phyloP scores from a whole-genome alignment of 2,797 vertebrate genomes.

The Meda fulgida region DNA sequence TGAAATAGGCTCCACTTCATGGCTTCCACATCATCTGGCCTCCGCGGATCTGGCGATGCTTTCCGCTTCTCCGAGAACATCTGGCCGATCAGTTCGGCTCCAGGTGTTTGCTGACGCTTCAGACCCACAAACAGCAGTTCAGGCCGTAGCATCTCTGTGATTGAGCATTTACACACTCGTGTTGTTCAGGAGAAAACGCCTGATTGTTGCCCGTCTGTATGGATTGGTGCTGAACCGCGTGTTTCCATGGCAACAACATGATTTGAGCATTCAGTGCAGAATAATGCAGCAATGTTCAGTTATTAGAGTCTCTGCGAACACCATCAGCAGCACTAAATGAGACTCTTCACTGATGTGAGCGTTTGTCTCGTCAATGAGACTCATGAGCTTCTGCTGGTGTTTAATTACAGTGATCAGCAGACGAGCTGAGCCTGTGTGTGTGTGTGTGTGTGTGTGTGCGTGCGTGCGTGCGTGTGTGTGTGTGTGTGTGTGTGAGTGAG shows the following conservation, averaged over 20 bases:
- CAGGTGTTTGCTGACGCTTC: conserved; percentile 50
- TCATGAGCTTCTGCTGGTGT: neutral
- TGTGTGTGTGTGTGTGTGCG: neutral
- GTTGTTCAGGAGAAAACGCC: conserved; percentile 60
- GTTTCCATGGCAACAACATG: conserved; percentile 73
- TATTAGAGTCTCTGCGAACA: conserved; percentile 3
- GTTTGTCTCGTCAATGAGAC: neutral
- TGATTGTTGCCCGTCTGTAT: conserved; percentile 57
- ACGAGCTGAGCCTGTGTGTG: neutral
- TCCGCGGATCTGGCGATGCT: neutral
- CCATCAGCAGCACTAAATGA: neutral
- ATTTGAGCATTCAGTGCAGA: conserved; percentile 57
- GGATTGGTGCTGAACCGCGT: conserved; percentile 51
- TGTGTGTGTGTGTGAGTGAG: too few relatives aligned
- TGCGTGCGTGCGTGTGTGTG: neutral
- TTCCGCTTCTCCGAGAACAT: neutral
- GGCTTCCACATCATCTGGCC: conserved; percentile 59
- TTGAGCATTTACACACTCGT: conserved; percentile 54
- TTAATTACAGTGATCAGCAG: conserved; percentile 24
- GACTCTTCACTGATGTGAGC: neutral
- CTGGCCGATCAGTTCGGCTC: conserved; percentile 19
- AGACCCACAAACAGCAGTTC: conserved; percentile 42
- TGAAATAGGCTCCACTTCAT: conserved; percentile 73
- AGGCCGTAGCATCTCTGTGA: conserved; percentile 10
- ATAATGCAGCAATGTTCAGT: conserved; percentile 48